Base-by-base conservation (phyloP, 2,113 vertebrate genomes). In the Saimiri boliviensis region DNA sequence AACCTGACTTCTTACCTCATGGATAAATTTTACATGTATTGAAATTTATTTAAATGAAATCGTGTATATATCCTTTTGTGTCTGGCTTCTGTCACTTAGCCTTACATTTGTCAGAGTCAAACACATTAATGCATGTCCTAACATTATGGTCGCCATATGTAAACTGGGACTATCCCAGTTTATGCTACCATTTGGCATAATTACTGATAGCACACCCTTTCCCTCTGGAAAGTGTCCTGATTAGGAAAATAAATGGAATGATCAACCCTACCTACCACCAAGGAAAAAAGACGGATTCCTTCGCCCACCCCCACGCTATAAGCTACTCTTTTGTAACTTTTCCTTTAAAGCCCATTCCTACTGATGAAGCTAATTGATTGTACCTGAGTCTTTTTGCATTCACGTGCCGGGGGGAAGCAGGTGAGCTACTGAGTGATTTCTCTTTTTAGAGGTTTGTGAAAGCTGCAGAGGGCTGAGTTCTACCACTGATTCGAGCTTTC, bases 381-480 rank as follows among this genome's bases (percentile, higher is more conserved):
- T 1, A 37, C 56, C 37, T 66, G 63, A 12, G 2, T 21, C 9
- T 52, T 6, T 40, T 56, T 52, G 30, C 8, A 49, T 35, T 82
- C 16, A 8, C 0, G 1, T 16, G 13, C 8, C 11, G 66, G 37
- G 32, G 40, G 16, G 1, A 20, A 30, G 3, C 20, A 58, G 6
- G 12, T 2, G n/a, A 66, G 8, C 10, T 42, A 70, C 8, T 56
- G 42, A 14, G 73, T 30, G 13, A n/a, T 30, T 76, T 13, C 37
- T 40, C 30, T 8, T 45, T 17, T 16, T 47, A 20, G 40, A 63
- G 2, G 32, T 11, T 54, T 47, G 8, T 37, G 56, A 49, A 40
- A 58, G 35, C 66, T 73, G 16, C 13, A 20, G 83, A 91, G 7
- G 23, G 27, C 19, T 45, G 86, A 30, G n/a, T 11, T 94, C 21